phyloP scores from a whole-genome alignment of 2,888 invertebrate genomes.

The Drosophila helvetica region DNA sequence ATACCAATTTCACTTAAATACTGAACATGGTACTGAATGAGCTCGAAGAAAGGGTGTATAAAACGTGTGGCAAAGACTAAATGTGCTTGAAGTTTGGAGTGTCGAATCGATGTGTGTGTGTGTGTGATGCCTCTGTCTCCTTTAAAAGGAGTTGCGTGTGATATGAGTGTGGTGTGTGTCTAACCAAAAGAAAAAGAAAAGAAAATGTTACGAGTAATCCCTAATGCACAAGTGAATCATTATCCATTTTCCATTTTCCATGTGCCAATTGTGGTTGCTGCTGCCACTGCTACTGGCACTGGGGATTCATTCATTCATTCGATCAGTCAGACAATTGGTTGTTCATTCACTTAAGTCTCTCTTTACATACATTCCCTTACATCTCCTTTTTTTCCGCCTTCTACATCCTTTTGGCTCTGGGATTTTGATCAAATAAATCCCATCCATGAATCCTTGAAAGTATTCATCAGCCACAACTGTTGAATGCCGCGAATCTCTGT shows the following conservation, averaged over 20 bases:
- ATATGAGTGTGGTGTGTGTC: conserved; percentile 5
- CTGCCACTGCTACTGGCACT: neutral
- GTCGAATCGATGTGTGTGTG: neutral
- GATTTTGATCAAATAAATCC: neutral
- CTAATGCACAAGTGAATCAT: conserved; percentile 75
- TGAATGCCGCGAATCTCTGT: neutral
- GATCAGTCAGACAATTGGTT: neutral
- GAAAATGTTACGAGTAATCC: conserved; percentile 55
- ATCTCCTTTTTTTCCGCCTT: neutral
- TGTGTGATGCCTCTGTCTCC: neutral
- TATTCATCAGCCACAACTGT: neutral
- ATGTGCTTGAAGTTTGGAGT: neutral
- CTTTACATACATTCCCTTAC: neutral
- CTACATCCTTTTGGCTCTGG: neutral
- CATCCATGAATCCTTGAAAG: neutral
- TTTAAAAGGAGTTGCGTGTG: conserved; percentile 10
- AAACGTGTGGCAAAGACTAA: no score
- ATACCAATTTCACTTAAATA: neutral
- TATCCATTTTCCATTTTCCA: conserved; percentile 53
- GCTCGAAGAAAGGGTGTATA: neutral
- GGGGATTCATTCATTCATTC: conserved; percentile 4
- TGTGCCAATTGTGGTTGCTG: conserved; percentile 37
- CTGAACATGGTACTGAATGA: no score
- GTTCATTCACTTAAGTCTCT: neutral
- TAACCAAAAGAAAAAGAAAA: conserved; percentile 24